Base-by-base conservation (phyloP, 2,888 invertebrate species). In the Ormia ochracea region DNA sequence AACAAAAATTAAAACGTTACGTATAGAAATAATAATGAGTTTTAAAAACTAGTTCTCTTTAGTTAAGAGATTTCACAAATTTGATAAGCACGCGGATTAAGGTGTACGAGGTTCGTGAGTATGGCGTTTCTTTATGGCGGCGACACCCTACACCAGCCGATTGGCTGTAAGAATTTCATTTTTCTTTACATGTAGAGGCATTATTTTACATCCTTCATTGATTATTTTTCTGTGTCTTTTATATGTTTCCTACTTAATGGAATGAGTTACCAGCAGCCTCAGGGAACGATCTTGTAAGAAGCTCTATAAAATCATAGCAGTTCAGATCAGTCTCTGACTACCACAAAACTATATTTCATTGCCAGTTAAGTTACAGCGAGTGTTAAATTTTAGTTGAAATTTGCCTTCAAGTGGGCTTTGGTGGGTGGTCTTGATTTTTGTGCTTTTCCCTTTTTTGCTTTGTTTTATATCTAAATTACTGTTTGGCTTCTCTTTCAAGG, bases 71-170 rank as follows among this genome's bases (percentile, higher is more conserved):
- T 79, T 66, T 75, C 59, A 75, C 36, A 65, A 79, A 75, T 69
- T 43, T 59, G 79, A 79, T 79, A 79, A 75, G 48, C 70, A 79
- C 68, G 79, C 74, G 58, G 79, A 74, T 59, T 78, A 26, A 58
- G 61, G 69, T 58, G 23, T 23, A 41, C 21, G 23, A 1, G 17
- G 21, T 59, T 41, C 17, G 6, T 19, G 31, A 2, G 14, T 7
- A 17, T 52, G 9, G 17, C 3, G 19, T 33, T 2, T 54, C 3
- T 54, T 36, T 48, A 52, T 59, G 31, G 54, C 26, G 10, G 2
- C 5, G 5, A 1, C 28, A 54, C 78, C 68, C 78, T 73, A 73
- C 56, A 43, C 33, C 19, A 23, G 4, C 10, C 9, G 4, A 12
- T 23, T 19, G 1, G 7, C 6, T 4, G 28, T 28, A 4, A 6